phyloP scores from a whole-genome alignment of 2,888 invertebrate genomes.

The Sinhomidia bicolor region DNA sequence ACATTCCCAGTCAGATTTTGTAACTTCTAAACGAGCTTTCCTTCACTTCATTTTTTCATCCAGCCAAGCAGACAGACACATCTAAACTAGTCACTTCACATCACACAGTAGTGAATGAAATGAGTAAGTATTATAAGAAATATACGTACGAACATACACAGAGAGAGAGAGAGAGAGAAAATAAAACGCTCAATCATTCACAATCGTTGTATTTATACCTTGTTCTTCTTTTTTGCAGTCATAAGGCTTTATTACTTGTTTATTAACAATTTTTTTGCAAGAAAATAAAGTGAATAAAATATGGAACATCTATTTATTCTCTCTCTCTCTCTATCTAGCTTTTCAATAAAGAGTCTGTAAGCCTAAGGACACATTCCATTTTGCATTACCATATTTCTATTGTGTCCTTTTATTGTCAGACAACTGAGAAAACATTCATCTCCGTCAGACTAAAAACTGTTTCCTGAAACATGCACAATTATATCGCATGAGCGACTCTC shows the following conservation, averaged over 20 bases:
- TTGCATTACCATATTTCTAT: not conserved
- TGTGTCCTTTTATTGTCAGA: not conserved
- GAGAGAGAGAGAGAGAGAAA: too few species aligned
- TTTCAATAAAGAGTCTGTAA: not conserved
- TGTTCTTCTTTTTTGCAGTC: not conserved
- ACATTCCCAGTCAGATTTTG: constrained; percentile 37
- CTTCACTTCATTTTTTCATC: not conserved
- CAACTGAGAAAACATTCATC: not conserved
- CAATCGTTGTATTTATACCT: not conserved
- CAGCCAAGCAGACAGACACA: not conserved
- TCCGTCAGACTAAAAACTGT: not conserved
- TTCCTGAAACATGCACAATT: not conserved
- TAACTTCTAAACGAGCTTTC: constrained; percentile 15
- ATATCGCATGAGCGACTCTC: not conserved
- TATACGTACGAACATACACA: too few species aligned
- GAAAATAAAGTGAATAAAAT: not conserved
- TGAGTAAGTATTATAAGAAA: not conserved
- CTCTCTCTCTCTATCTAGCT: not conserved
- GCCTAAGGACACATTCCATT: not conserved
- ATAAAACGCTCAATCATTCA: not conserved
- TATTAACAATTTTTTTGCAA: not conserved
- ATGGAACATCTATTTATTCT: not conserved
- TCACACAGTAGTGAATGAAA: not conserved
- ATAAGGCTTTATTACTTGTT: not conserved
- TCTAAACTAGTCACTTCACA: not conserved